Evolutionary conservation across 2,888 invertebrate genomes (phyloP), one percentile per base, ranked within the genome.

Genomic region (Coelopa pilipes): DNA sequence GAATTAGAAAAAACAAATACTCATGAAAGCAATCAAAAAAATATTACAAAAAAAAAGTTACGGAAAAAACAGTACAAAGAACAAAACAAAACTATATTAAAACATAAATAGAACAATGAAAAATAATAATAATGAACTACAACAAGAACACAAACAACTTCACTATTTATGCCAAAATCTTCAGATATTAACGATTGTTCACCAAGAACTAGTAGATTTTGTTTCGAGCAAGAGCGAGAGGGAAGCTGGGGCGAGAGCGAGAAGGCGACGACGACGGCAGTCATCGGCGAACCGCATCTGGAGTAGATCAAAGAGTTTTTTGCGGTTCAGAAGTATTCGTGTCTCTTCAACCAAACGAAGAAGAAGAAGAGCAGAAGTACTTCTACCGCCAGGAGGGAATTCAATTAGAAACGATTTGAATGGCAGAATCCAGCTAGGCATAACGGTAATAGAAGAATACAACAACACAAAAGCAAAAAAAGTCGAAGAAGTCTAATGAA

Each of bases 361-460:
- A 55, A 55, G 34, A 34, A 53, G 15, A 53, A 34, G 1, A 34
- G n/a, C 34, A 53, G 49, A 47, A 62, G 24, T 19, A 9, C 13
- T 34, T 55, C 55, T 57, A 55, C 68, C 70, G 57, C 49, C 21
- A 62, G 49, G 47, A 62, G 50, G 49, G 62, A 34, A 63, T 53
- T 71, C 69, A 71, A 55, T 63, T 60, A 24, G 60, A 72, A 50
- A 66, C 15, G 53, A 63, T 55, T 53, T 55, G 71, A 63, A 65
- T 21, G 53, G 45, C 45, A 67, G 60, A 68, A 72, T 15, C 21
- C 67, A 67, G 13, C 67, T 34, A 46, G 60, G 72, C 60, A 67
- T 67, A 72, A 60, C 72, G 50, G 67, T 60, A 60, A 60, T 63
- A 72, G 55, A 50, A 53, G 59, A 65, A 34, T 4, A 34, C 34